Percentiles rank a stretch among this genome's conserved stretches.
Conservation (phyloP, 1,140 invertebrate genomes). For the Tetragonula clypearis region DNA sequence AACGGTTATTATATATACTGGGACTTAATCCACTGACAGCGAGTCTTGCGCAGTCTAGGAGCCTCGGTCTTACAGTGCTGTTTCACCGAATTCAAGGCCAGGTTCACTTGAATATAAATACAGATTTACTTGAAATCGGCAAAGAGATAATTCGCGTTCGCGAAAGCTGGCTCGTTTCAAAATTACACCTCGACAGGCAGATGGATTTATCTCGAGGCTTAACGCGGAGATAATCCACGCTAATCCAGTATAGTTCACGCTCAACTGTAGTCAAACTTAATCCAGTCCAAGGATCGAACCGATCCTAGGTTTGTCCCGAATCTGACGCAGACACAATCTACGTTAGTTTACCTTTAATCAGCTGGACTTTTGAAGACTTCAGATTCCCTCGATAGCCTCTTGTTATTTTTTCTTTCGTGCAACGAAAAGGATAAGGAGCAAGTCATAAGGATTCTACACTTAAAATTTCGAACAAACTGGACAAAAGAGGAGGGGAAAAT, state of each 20-base stretch:
- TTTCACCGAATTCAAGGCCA: not conserved
- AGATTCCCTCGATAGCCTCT: not conserved
- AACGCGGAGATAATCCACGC: not conserved
- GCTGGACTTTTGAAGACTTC: not conserved
- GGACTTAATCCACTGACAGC: not conserved
- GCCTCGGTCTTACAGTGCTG: too few relatives aligned
- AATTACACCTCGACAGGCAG: not conserved
- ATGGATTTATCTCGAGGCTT: not conserved
- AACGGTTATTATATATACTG: not conserved
- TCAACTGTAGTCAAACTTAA: constrained; percentile 2
- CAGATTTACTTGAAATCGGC: too few relatives aligned
- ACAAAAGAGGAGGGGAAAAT: not conserved
- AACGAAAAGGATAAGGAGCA: too few relatives aligned
- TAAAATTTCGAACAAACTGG: not conserved
- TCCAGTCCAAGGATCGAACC: constrained; percentile 1
- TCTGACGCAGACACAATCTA: too few relatives aligned
- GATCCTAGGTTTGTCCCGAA: constrained; percentile 4
- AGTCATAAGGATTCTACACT: too few relatives aligned
- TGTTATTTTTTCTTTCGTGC: not conserved
- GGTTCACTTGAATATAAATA: not conserved
- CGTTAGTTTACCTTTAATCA: not conserved
- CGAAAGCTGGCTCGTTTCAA: not conserved
- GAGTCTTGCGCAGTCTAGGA: not conserved
- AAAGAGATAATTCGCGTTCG: not conserved
- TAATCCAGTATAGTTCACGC: constrained; percentile 24